A percentile compares a stretch with the other conserved stretches of the same genome.
Evolutionary conservation across 2,797 vertebrate species (phyloP).

Genomic region (Danio tinwini): DNA sequence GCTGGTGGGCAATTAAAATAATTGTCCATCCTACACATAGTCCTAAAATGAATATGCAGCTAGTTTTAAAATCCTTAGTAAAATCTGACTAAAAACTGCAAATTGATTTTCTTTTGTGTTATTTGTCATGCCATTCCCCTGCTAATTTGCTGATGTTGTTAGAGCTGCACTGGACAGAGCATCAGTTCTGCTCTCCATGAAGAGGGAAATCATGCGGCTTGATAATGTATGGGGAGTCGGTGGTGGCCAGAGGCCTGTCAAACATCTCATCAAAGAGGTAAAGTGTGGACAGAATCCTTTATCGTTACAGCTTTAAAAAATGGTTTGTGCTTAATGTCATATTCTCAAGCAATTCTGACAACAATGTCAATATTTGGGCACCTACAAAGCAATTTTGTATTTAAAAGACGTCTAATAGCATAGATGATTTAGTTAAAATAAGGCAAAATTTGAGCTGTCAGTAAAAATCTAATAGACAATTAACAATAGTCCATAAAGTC

Average conservation of each 20-base stretch:
- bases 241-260: conserved; percentile 87
- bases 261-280: conserved; percentile 88
- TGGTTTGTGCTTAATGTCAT: background rate
- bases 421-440: too few relatives aligned
- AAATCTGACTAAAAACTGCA: background rate
- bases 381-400: too few relatives aligned
- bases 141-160: conserved; percentile 9
- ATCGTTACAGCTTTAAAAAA: background rate
- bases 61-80: background rate
- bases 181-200: conserved; percentile 84
- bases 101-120: background rate
- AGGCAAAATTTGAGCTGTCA: too few relatives aligned
- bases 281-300: background rate
- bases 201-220: conserved; percentile 82
- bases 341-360: background rate
- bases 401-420: too few relatives aligned
- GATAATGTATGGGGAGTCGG: conserved; percentile 92
- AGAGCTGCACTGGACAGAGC: conserved; percentile 88
- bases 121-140: background rate
- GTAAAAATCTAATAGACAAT: too few relatives aligned
- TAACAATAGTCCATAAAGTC: too few relatives aligned
- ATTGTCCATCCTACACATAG: background rate
- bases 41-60: background rate
- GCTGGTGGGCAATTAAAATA: background rate
- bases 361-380: too few relatives aligned